Evolutionary conservation across 2,888 invertebrate genomes (phyloP), one percentile per base, ranked within the genome.

Genomic region (Mythimna vitellina): DNA sequence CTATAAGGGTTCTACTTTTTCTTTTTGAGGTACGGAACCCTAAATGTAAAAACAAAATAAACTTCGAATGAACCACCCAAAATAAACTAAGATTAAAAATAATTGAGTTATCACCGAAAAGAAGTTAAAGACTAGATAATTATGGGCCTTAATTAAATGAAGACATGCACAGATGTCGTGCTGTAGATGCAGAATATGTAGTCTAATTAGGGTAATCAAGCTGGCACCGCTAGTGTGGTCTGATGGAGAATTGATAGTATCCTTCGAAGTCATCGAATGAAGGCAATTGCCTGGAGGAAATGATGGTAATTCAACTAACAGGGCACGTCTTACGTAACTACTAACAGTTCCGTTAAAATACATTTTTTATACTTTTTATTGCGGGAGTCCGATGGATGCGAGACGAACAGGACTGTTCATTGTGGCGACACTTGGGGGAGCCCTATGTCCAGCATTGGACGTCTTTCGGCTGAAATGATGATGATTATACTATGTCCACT

Each of bases 151-250:
- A 76, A 73, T 84, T 84, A 79, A 65, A 73, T 46, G 54, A 61
- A 73, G 56, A 57, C 67, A 74, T 70, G 76, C 61, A 35, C 12
- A 58, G 82, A 78, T 82, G 62, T 70, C 69, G 76, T 79, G 85
- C 58, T 9, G 46, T 51, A 54, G 79, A 70, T 74, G 66, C 65
- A 46, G 56, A 73, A 73, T 72, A 68, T 62, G 65, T 60, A 17
- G 56, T 60, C 42, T 83, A 82, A 82, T 83, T 73, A 84, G 60
- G 58, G 62, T 72, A 69, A 74, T 82, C 73, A 78, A 62, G 32
- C 25, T 25, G 32, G 3, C 78, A 35, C 56, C 22, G 57, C 65
- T 62, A 20, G 74, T 78, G 82, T 78, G 67, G 82, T 82, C 74
- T 65, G 69, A 73, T 69, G 65, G 20, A 51, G 60, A 53, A 64